Evolutionary conservation across 2,888 invertebrate genomes (phyloP).

Genomic region (Sarcophaga subvicina): DNA sequence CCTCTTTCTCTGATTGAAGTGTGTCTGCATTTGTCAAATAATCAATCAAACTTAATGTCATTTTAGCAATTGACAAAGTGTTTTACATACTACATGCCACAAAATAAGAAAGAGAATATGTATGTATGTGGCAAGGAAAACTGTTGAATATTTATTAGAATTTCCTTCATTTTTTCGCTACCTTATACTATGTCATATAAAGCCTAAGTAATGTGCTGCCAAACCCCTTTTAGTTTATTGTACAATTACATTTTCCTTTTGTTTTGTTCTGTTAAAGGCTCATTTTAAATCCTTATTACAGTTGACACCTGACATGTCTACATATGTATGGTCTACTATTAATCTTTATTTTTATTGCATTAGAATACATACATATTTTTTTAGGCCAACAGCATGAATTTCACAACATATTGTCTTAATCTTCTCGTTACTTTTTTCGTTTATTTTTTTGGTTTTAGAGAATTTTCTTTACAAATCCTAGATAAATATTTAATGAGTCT

Average conservation of each 20-base stretch:
- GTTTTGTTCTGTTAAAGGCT: not conserved
- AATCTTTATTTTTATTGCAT: conserved; percentile 13
- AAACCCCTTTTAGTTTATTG: not conserved
- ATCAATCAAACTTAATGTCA: conserved; percentile 63
- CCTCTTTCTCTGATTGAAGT: not conserved
- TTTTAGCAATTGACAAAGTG: conserved; percentile 48
- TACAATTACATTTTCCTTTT: not conserved
- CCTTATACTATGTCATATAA: not conserved
- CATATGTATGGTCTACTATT: not conserved
- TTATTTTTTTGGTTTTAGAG: not conserved
- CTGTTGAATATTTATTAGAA: conserved; percentile 18
- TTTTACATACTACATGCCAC: conserved; percentile 30
- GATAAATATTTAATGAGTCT: conserved; percentile 10
- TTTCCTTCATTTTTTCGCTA: not conserved
- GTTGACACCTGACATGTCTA: conserved; percentile 18
- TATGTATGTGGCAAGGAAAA: not conserved
- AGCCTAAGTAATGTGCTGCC: not conserved
- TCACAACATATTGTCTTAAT: not conserved
- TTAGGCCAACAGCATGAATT: not conserved
- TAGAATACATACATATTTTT: not conserved
- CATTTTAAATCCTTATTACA: not conserved
- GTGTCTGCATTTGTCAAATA: conserved; percentile 65
- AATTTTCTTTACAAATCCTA: not conserved
- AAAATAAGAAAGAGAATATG: not conserved
- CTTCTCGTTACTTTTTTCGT: conserved; percentile 11